phyloP scores from a whole-genome alignment of 1,140 invertebrate species.

The Drosophila funebris region DNA sequence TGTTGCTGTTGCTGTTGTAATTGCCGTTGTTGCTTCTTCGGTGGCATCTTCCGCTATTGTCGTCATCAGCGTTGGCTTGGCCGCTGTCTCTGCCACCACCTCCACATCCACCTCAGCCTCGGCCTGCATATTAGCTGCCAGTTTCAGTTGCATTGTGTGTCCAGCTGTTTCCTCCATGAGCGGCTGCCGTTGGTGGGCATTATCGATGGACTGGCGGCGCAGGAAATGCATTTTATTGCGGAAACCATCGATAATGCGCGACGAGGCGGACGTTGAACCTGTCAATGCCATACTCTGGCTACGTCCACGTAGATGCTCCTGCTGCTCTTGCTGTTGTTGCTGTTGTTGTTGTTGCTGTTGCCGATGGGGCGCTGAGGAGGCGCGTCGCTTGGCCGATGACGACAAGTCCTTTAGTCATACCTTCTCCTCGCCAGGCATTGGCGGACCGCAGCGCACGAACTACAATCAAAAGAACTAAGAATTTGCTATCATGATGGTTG shows the following conservation, averaged over 20 bases:
- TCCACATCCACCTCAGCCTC: background rate
- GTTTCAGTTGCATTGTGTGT: conserved; percentile 15
- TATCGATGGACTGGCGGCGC: conserved; percentile 69
- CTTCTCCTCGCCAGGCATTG: conserved; percentile 83
- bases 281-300: conserved; percentile 57
- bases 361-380: conserved; percentile 63
- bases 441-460: conserved; percentile 83
- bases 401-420: conserved; percentile 84
- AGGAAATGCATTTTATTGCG: conserved; percentile 73
- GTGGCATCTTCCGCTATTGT: conserved; percentile 65
- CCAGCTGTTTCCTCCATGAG: conserved; percentile 71
- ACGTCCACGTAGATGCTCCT: conserved; percentile 31
- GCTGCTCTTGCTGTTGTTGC: conserved; percentile 43
- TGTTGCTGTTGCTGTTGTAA: conserved; percentile 7
- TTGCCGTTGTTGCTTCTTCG: conserved; percentile 29
- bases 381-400: conserved; percentile 69
- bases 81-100: conserved; percentile 1
- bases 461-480: conserved; percentile 83
- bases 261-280: conserved; percentile 19
- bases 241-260: conserved; percentile 56
- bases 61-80: conserved; percentile 56
- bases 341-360: conserved; percentile 42
- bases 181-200: conserved; percentile 72
- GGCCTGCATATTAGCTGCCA: conserved; percentile 4
- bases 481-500: conserved; percentile 82